phyloP scores from a whole-genome alignment of 2,888 invertebrate genomes.

The Bedellia somnulentella region DNA sequence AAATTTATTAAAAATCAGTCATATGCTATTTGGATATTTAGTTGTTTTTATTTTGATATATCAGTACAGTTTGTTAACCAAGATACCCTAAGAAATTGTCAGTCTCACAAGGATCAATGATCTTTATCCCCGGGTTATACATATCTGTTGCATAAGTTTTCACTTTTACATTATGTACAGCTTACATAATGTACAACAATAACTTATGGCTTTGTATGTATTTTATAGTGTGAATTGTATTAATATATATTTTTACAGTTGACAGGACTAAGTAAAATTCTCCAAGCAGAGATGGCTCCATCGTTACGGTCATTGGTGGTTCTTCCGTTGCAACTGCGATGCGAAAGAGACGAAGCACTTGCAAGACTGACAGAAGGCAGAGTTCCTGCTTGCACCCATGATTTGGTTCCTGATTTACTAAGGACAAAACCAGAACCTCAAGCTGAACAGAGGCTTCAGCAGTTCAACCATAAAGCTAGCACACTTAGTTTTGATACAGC shows the following conservation, averaged over 20 bases:
- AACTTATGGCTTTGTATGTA: neutral
- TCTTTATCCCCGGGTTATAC: too few species aligned
- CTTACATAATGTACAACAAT: too few species aligned
- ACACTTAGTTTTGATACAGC: conserved; percentile 74
- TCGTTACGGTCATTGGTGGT: conserved; percentile 82
- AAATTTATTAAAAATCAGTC: too few species aligned
- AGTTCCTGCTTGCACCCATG: conserved; percentile 91
- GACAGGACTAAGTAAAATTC: conserved; percentile 84
- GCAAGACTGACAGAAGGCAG: conserved; percentile 85
- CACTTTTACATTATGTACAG: too few species aligned
- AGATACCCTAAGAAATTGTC: too few species aligned
- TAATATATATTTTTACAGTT: conserved; percentile 52
- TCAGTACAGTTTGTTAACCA: too few species aligned
- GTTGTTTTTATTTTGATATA: too few species aligned
- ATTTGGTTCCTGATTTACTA: conserved; percentile 91
- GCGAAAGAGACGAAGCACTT: conserved; percentile 86
- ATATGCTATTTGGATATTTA: too few species aligned
- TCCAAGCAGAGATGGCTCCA: conserved; percentile 88
- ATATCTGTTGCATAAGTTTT: too few species aligned
- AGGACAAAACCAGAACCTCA: conserved; percentile 94
- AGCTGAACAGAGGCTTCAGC: conserved; percentile 85
- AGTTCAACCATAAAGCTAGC: conserved; percentile 79
- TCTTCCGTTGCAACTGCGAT: conserved; percentile 82
- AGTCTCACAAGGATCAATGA: too few species aligned
- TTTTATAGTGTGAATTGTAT: neutral